phyloP scores from a whole-genome alignment of 1,140 invertebrate species.

The Cyphomyrmex costatus region DNA sequence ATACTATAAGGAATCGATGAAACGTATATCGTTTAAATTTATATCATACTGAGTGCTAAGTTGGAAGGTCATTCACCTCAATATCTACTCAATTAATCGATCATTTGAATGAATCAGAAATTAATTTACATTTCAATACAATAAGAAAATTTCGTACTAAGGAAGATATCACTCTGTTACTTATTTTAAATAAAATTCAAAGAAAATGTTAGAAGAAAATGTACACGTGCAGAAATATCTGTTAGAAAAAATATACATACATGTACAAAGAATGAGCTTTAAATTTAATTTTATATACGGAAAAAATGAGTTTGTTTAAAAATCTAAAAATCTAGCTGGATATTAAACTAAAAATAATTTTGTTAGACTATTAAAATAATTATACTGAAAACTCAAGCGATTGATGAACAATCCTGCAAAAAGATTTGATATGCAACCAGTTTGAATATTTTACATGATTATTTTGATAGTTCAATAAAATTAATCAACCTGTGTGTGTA shows the following conservation, averaged over 20 bases:
- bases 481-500: too few relatives aligned
- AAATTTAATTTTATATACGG: neutral
- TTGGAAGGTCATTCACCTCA: neutral
- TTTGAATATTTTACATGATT: too few relatives aligned
- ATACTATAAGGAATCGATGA: conserved; percentile 6
- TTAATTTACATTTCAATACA: neutral
- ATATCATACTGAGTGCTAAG: neutral
- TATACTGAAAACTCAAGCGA: neutral
- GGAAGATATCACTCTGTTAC: neutral
- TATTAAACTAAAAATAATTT: too few relatives aligned
- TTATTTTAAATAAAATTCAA: conserved; percentile 5
- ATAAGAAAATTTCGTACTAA: neutral
- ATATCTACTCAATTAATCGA: conserved; percentile 14
- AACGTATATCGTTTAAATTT: conserved; percentile 34
- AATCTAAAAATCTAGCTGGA: too few relatives aligned
- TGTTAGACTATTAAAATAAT: too few relatives aligned
- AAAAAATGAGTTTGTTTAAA: neutral
- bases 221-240: too few relatives aligned
- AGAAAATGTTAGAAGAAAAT: neutral
- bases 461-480: too few relatives aligned
- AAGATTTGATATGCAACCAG: too few relatives aligned
- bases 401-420: neutral
- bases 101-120: conserved; percentile 20
- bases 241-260: neutral
- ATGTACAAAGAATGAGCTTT: neutral